These are phyloP conservation scores for Notoglanidium macrostoma DNA, from an alignment of 2,797 vertebrate genomes.

Conservation along the genomic window DNA sequence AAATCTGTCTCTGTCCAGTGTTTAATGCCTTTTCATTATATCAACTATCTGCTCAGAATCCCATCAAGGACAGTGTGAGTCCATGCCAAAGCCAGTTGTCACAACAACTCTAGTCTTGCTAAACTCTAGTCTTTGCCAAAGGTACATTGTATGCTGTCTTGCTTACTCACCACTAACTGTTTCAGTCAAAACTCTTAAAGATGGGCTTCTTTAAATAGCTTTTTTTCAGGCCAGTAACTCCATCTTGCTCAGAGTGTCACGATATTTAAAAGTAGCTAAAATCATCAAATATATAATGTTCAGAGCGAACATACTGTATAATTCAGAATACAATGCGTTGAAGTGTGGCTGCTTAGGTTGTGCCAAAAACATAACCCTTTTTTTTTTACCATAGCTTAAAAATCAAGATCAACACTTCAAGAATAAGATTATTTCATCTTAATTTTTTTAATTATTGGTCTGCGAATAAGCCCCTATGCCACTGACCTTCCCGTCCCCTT, in stretches of 20 bases:
- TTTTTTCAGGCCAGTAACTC: neutral
- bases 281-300: no score
- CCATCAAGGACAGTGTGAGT: neutral
- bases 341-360: neutral
- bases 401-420: neutral
- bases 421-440: neutral
- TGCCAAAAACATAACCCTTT: neutral
- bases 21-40: neutral
- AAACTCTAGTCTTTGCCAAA: neutral
- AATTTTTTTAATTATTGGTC: neutral
- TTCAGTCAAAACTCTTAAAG: neutral
- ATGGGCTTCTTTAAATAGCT: neutral
- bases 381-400: neutral
- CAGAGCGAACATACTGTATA: neutral
- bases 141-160: neutral
- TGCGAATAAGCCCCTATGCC: neutral
- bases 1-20: neutral
- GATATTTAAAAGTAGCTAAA: no score
- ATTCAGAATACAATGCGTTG: neutral
- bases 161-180: neutral
- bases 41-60: neutral
- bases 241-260: neutral
- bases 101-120: neutral
- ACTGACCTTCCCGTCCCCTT: neutral
- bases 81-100: neutral